phyloP scores from a whole-genome alignment of 1,140 invertebrate species.

The Paramacrobiotus metropolitanus region DNA sequence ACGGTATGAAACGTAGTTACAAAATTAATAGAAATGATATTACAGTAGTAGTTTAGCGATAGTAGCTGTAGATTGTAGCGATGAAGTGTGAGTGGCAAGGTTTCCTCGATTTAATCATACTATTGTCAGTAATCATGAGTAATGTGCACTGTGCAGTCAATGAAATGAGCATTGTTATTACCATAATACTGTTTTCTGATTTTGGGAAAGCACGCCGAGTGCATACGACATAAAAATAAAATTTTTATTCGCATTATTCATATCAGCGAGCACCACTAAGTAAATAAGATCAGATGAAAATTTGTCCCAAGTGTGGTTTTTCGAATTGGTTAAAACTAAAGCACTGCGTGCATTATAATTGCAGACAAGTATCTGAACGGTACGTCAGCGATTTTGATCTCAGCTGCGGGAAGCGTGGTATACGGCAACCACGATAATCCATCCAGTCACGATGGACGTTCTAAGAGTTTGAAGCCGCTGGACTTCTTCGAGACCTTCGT shows the following conservation, averaged over 20 bases:
- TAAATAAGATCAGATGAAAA: not conserved
- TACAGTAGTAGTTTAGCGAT: too few species aligned
- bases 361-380: not conserved
- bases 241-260: not conserved
- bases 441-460: not conserved
- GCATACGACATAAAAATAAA: too few species aligned
- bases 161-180: not conserved
- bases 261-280: not conserved
- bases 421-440: not conserved
- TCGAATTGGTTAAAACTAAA: not conserved
- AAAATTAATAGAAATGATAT: not conserved
- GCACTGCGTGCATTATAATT: not conserved
- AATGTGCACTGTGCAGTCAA: not conserved
- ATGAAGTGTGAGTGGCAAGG: too few species aligned
- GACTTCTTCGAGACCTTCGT: slow-evolving; percentile 4
- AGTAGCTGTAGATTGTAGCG: too few species aligned
- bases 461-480: not conserved
- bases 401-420: not conserved
- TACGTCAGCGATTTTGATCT: not conserved
- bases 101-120: not conserved
- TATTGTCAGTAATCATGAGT: not conserved
- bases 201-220: too few species aligned
- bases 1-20: not conserved
- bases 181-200: not conserved
- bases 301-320: too few species aligned